Percentiles rank a stretch among this genome's conserved stretches.
These are phyloP conservation scores for Eupithecia subumbrata DNA, from an alignment of 2,888 invertebrate species.

Conservation along the genomic window DNA sequence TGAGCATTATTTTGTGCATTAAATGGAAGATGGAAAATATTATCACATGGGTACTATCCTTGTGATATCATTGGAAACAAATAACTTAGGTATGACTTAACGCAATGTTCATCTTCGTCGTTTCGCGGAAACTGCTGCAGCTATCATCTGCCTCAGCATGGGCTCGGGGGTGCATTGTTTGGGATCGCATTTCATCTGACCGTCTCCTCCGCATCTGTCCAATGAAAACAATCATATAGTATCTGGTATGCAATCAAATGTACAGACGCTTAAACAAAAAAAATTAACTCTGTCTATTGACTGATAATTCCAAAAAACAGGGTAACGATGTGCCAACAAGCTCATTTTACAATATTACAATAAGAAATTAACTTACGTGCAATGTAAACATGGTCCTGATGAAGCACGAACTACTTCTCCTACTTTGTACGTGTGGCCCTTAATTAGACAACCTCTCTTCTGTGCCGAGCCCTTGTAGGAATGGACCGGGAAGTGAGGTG, in stretches of 20 bases:
- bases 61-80: slow-evolving; percentile 67
- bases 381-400: slow-evolving; percentile 96
- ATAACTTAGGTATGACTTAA: slow-evolving; percentile 44
- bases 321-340: background rate
- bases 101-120: slow-evolving; percentile 86
- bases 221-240: background rate
- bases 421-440: slow-evolving; percentile 92
- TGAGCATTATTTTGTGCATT: slow-evolving; percentile 61
- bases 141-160: slow-evolving; percentile 95
- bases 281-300: background rate
- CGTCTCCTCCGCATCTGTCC: slow-evolving; percentile 93
- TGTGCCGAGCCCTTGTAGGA: slow-evolving; percentile 90
- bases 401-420: slow-evolving; percentile 93
- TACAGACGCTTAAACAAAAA: background rate
- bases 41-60: slow-evolving; percentile 73
- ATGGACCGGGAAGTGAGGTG: slow-evolving; percentile 92
- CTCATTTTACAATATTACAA: background rate
- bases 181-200: slow-evolving; percentile 97
- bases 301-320: background rate
- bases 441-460: slow-evolving; percentile 92
- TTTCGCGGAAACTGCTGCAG: slow-evolving; percentile 89
- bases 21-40: slow-evolving; percentile 74
- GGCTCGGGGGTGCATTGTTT: slow-evolving; percentile 95
- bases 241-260: background rate
- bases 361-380: slow-evolving; percentile 91